Conservation (phyloP, 2,797 vertebrate species). For the Leptodactylus fallax region DNA sequence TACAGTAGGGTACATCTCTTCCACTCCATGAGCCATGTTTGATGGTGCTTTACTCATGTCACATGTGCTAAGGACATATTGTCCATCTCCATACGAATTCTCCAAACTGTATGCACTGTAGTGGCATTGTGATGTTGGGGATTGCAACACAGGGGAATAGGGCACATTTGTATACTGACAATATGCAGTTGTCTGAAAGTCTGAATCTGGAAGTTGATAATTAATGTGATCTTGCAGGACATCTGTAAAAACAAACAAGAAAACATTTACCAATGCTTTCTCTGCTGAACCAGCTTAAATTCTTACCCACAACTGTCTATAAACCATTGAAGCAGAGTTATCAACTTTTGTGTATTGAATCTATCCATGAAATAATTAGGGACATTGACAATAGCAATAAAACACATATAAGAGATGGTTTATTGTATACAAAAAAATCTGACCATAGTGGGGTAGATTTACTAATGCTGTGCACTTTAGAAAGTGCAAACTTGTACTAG, state of each 20-base stretch:
- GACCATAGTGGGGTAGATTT: too few relatives aligned
- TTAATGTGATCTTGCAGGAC: constrained; percentile 86
- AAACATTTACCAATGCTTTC: neutral
- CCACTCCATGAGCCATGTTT: constrained; percentile 64
- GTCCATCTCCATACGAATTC: constrained; percentile 73
- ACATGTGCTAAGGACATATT: constrained; percentile 73
- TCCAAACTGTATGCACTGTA: constrained; percentile 79
- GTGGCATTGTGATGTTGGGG: constrained; percentile 79
- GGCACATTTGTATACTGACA: constrained; percentile 83
- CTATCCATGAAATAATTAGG: neutral
- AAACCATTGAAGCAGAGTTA: constrained; percentile 14
- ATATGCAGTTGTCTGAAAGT: constrained; percentile 85
- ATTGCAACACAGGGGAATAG: constrained; percentile 78
- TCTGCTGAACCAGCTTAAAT: constrained; percentile 5
- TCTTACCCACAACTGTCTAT: constrained; percentile 6
- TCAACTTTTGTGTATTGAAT: neutral
- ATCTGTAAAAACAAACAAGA: constrained; percentile 74
- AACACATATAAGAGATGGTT: neutral
- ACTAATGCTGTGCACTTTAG: too few relatives aligned
- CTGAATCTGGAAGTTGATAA: constrained; percentile 84
- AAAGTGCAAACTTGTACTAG: too few relatives aligned
- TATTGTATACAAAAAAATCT: too few relatives aligned
- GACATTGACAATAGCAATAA: neutral
- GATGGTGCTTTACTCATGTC: constrained; percentile 73
- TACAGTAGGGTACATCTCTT: constrained; percentile 72